Evolutionary conservation across 2,888 invertebrate species (phyloP), one percentile per base, ranked within the genome.

Genomic region (Tinea semifulvella): DNA sequence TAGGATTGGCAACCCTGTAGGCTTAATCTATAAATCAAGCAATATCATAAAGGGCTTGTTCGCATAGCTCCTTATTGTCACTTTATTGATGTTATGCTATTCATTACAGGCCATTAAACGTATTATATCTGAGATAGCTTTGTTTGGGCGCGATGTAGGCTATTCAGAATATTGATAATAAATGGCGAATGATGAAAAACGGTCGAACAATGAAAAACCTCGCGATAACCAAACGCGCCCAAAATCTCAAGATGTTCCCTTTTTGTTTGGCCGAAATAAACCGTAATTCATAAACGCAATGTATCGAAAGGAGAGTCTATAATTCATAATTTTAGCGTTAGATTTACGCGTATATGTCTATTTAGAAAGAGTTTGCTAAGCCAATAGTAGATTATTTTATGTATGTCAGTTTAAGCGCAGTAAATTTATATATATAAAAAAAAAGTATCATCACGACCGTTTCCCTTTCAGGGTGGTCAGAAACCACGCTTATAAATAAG

Each of bases 51-150:
- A 66, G 71, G 68, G 68, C 72, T 63, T 65, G 65, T 76, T 77
- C 72, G 73, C 77, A 36, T 6, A 6, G 17, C 40, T 40, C 8
- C 65, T 63, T 68, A 75, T 80, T 80, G 80, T 80, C 64, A 65
- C 65, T 73, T 79, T 77, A 80, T 80, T 68, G 79, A 76, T 80
- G 80, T 80, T 77, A 77, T 74, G 63, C 74, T 68, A 76, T 80
- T 77, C 79, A 79, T 79, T 80, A 77, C 80, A 76, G 62, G 70
- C 77, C 80, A 80, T 80, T 80, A 76, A 79, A 73, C 68, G 71
- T 66, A 75, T 77, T 80, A 79, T 79, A 69, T 74, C 71, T 77
- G 73, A 70, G 66, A 61, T 61, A 61, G 65, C 69, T 65, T 80
- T 79, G 79, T 80, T 73, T 74, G 73, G 68, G 67, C 61, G 63